Conservation (phyloP, 2,113 vertebrate species). For the Oophaga pumilio region DNA sequence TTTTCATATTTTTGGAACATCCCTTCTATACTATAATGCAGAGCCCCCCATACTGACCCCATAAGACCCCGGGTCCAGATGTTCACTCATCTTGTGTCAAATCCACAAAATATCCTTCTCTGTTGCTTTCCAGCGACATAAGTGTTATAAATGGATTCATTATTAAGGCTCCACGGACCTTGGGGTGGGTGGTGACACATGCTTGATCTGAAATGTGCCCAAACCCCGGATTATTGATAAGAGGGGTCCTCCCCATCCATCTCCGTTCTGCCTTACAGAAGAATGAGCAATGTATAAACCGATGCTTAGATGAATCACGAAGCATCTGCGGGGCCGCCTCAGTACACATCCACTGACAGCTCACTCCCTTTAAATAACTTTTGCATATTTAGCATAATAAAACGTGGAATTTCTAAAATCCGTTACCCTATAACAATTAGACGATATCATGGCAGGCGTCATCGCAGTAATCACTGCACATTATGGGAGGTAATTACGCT, state of each 20-base stretch:
- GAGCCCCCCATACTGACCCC: not conserved
- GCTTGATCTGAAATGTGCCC: not conserved
- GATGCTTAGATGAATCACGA: conserved; percentile 43
- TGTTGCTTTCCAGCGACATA: not conserved
- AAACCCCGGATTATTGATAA: not conserved
- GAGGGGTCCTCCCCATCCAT: not conserved
- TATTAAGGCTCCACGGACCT: not conserved
- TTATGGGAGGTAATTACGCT: conserved; percentile 52
- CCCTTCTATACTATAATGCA: not conserved
- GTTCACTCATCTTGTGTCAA: not conserved
- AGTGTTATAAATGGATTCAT: not conserved
- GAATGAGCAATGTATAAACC: not conserved
- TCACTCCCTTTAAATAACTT: conserved; percentile 51
- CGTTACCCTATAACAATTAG: conserved; percentile 39
- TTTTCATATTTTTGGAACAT: too few relatives aligned
- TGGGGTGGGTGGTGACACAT: not conserved
- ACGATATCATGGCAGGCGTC: conserved; percentile 31
- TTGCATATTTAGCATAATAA: conserved; percentile 51
- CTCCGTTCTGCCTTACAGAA: not conserved
- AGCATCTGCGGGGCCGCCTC: conserved; percentile 43
- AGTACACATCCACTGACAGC: conserved; percentile 40
- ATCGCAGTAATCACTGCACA: conserved; percentile 47
- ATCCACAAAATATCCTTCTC: not conserved
- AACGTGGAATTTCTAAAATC: not conserved
- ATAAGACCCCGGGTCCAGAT: not conserved